Percentiles rank a stretch among this genome's conserved stretches.
phyloP scores from a whole-genome alignment of 2,113 vertebrate genomes.

The Coptodon rendalli region DNA sequence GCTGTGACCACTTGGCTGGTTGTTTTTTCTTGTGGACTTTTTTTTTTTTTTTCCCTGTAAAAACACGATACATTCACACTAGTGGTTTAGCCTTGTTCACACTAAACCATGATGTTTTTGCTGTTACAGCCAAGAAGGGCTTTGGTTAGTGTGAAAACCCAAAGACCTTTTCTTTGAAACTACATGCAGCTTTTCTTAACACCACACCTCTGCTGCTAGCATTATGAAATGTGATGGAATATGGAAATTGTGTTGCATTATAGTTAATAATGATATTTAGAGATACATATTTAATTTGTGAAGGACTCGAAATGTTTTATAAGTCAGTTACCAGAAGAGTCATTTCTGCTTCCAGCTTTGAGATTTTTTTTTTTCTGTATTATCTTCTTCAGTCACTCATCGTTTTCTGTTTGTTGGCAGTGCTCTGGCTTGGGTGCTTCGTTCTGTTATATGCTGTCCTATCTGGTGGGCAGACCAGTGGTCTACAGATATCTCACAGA shows the following conservation, averaged over 20 bases:
- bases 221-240: not conserved
- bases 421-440: conserved; percentile 96
- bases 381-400: not conserved
- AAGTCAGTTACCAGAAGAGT: not conserved
- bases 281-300: not conserved
- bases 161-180: not conserved
- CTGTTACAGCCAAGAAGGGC: not conserved
- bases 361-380: not conserved
- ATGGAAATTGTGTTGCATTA: not conserved
- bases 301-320: not conserved
- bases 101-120: not conserved
- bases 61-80: not conserved
- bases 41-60: not conserved
- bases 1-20: not conserved
- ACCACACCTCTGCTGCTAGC: not conserved
- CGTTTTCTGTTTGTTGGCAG: conserved; percentile 61
- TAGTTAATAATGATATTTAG: not conserved
- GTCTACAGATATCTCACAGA: conserved; percentile 96
- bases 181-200: not conserved
- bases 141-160: not conserved
- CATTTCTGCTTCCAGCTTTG: not conserved
- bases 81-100: not conserved
- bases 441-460: conserved; percentile 96
- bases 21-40: not conserved
- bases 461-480: conserved; percentile 92